phyloP scores from a whole-genome alignment of 2,888 invertebrate species.

The Dicycla oo region DNA sequence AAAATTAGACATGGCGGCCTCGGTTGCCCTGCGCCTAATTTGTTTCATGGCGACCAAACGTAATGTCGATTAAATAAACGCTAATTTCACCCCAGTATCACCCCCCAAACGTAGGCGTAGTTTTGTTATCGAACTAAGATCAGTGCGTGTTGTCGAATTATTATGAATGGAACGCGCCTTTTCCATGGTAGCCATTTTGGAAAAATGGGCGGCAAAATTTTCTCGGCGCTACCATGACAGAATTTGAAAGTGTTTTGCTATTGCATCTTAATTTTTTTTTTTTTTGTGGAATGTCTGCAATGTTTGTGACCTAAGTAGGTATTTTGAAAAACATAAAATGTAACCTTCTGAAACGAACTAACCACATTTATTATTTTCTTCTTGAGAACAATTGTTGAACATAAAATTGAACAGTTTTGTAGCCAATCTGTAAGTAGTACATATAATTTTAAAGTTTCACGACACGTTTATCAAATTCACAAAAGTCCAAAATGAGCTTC shows the following conservation, averaged over 20 bases:
- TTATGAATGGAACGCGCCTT: slow-evolving; percentile 76
- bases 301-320: not conserved
- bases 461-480: slow-evolving; percentile 59
- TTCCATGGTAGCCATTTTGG: slow-evolving; percentile 76
- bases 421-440: slow-evolving; percentile 37
- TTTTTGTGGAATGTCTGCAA: not conserved
- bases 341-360: not conserved
- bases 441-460: slow-evolving; percentile 52
- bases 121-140: slow-evolving; percentile 68
- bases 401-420: slow-evolving; percentile 40
- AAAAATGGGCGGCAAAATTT: slow-evolving; percentile 71
- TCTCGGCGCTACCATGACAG: slow-evolving; percentile 59
- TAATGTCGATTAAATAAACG: slow-evolving; percentile 68
- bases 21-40: slow-evolving; percentile 42
- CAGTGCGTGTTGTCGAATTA: slow-evolving; percentile 76
- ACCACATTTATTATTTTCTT: not conserved
- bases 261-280: not conserved
- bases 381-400: slow-evolving; percentile 30
- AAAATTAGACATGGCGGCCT: slow-evolving; percentile 53
- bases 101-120: slow-evolving; percentile 67
- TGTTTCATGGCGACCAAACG: slow-evolving; percentile 58
- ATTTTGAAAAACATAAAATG: not conserved
- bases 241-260: slow-evolving; percentile 6
- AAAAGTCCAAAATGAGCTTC: slow-evolving; percentile 63
- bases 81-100: slow-evolving; percentile 67